Conservation (phyloP, 2,113 vertebrate species). For the Phrynocephalus versicolor region DNA sequence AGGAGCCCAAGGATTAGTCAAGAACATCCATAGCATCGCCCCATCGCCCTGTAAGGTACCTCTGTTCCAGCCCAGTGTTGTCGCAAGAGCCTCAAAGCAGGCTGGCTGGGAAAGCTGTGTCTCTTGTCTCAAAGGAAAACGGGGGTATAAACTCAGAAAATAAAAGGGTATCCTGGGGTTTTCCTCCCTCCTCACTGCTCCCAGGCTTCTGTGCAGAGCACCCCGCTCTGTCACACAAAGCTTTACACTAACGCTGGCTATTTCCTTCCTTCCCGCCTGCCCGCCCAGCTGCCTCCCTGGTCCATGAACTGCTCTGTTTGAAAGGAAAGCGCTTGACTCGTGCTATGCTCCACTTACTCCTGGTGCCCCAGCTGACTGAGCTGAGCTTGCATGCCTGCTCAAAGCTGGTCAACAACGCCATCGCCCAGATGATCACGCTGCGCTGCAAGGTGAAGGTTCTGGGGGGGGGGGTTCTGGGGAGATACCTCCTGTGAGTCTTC, state of each 20-base stretch:
- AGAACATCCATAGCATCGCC: too few species aligned
- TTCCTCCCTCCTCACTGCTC: not conserved
- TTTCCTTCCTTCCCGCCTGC: fast-evolving
- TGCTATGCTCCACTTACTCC: slow-evolving; percentile 81
- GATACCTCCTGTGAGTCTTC: not conserved
- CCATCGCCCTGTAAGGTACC: too few species aligned
- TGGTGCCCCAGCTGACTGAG: slow-evolving; percentile 79
- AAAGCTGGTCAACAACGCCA: slow-evolving; percentile 71
- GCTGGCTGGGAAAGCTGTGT: too few species aligned
- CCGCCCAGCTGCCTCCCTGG: slow-evolving; percentile 54
- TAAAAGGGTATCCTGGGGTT: not conserved
- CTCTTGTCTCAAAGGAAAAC: too few species aligned
- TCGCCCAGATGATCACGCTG: slow-evolving; percentile 72
- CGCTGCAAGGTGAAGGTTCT: slow-evolving; percentile 87
- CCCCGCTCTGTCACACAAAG: too few species aligned
- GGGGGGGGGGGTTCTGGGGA: not conserved
- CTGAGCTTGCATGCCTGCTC: slow-evolving; percentile 76
- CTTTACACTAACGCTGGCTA: too few species aligned
- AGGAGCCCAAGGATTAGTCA: too few species aligned
- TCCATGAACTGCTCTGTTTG: slow-evolving; percentile 78
- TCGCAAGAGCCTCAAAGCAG: too few species aligned
- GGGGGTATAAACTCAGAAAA: not conserved
- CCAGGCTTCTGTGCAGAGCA: not conserved
- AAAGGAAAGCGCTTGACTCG: slow-evolving; percentile 76
- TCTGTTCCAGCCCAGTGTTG: too few species aligned